Base-by-base conservation (phyloP, 1,140 invertebrate genomes). In the Rhopalosiphum padi region DNA sequence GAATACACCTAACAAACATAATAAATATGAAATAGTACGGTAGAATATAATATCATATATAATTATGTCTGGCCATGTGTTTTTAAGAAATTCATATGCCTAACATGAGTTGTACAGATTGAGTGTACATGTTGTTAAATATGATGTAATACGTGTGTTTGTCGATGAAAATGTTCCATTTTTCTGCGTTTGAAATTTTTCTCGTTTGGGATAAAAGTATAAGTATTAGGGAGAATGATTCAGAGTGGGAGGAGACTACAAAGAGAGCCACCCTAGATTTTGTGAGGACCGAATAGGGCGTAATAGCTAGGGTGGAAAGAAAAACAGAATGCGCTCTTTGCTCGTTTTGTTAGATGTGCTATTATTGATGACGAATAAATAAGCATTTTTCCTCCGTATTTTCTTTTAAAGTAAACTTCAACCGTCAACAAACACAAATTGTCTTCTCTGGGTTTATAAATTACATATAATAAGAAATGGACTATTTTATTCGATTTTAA, bases 281-380 rank as follows among this genome's bases (percentile, higher is more conserved):
- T 37, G 35, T 15, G 51, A 89, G 22, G 23, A 37, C 51, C 2
- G 35, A 89, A 89, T 88, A 89, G 88, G 88, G 88, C 35, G 48
- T 55, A 55, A 55, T 55, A 89, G 88, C 37, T 55, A 41, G 88
- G 88, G 88, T 89, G 88, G 48, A 89, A 55, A 89, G 87, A 89
- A 89, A 53, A 89, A 89, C 35, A 89, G 35, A 37, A 53, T 89
- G 35, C 35, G 51, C n/a, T 37, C 48, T 89, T 55, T 35, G 86
- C 48, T 55, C 35, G 48, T 89, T 55, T 23, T 23, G n/a, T 89
- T 23, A 35, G 37, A 55, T 55, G 22, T 89, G 87, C 48, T n/a
- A 41, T 89, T 89, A 89, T 89, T 37, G 88, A 89, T 23, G 88
- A 89, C 87, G 51, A 89, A 89, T 89, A 55, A 89, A 89, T 87